Base-by-base conservation (phyloP, 1,140 invertebrate genomes). In the Drosophila kikkawai region DNA sequence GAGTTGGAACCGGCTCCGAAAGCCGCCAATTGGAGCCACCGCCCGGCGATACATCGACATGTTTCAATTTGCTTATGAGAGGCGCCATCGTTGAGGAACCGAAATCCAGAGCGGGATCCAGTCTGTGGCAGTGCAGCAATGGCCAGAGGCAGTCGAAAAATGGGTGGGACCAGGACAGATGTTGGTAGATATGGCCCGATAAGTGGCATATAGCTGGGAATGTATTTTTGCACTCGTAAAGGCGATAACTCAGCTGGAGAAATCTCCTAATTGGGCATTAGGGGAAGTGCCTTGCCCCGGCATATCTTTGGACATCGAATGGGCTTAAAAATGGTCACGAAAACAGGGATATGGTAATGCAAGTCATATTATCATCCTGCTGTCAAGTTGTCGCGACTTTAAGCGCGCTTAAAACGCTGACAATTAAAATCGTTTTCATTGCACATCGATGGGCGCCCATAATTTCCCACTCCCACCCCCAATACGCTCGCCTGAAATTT, bases 351-450 rank as follows among this genome's bases (percentile, higher is more conserved):
- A 39, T 39, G 51, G 32, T 53, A 36, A 36, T 19, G 26, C 26
- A 29, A 29, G 26, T 7, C 26, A 6, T 55, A 66, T 66, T 66
- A 60, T 60, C 36, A 26, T 64, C 36, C 19, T 32, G 36, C 19
- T n/a, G 36, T 55, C 29, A 29, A 73, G 55, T 60, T 73, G 47
- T 55, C 71, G 66, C 71, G 55, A 84, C 65, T 85, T 81, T 74
- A 85, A 84, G 32, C 34, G 69, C 48, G 66, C 61, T 70, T 76
- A 79, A 83, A 84, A 80, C 45, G 82, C 82, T 85, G 82, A 85
- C 78, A 85, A 85, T 85, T 81, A 85, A 85, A 78, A 78, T 69
- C 75, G 66, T 78, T 78, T 85, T 70, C 74, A 81, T 66, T 81
- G 63, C 68, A 67, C 71, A 61, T 77, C 77, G 60, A 32, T 71